phyloP scores from a whole-genome alignment of 2,797 vertebrate species.

The Gadopsis bispinosus region DNA sequence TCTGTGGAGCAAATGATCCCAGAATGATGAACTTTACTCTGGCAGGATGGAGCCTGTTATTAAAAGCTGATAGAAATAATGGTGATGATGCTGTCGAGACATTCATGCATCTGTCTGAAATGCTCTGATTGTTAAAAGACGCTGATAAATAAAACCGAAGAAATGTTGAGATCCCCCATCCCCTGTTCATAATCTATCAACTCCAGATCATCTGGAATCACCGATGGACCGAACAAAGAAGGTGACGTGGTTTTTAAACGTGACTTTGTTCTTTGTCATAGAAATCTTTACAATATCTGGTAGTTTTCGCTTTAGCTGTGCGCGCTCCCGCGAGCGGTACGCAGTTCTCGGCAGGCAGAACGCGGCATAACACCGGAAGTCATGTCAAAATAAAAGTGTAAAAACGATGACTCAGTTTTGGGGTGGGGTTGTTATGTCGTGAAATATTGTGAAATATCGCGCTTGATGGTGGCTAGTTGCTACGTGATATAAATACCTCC shows the following conservation, averaged over 20 bases:
- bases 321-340: not conserved
- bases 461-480: not conserved
- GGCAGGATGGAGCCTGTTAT: no score
- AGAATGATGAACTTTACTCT: no score
- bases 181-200: not conserved
- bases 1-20: no score
- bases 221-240: not conserved
- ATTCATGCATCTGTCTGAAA: no score
- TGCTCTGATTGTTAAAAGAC: no score
- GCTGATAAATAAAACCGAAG: no score
- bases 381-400: not conserved
- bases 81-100: no score
- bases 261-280: not conserved
- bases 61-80: no score
- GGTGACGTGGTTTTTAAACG: not conserved
- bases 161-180: no score
- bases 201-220: not conserved
- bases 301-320: not conserved
- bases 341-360: not conserved
- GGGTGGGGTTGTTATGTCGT: not conserved
- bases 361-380: slow-evolving; percentile 1
- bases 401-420: not conserved
- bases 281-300: no score
- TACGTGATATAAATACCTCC: no score
- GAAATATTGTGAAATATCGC: not conserved